Conservation (phyloP, 35 echinoderm and acorn worm species). For the Patiria miniata region DNA sequence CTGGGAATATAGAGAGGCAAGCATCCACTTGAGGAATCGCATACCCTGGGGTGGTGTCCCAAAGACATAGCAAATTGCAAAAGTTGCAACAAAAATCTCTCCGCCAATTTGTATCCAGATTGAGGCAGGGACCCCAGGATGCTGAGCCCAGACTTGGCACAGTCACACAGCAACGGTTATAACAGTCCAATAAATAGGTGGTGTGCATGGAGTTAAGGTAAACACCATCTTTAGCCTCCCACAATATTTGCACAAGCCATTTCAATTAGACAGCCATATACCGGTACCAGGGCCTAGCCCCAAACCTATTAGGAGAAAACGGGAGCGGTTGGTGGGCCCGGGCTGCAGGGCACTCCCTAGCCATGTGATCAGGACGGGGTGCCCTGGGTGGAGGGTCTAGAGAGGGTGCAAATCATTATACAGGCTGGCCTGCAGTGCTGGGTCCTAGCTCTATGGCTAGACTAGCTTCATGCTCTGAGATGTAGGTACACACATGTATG, state of each 20-base stretch:
- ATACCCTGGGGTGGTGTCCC: too few relatives aligned
- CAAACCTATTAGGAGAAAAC: neutral
- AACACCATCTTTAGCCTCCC: slow-evolving; percentile 16
- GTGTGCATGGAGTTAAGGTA: neutral
- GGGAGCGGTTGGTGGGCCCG: slow-evolving; percentile 14
- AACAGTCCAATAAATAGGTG: slow-evolving; percentile 6
- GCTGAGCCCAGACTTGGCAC: too few relatives aligned
- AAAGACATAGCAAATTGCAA: too few relatives aligned
- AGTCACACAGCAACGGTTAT: too few relatives aligned
- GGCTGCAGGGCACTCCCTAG: neutral
- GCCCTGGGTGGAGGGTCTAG: neutral
- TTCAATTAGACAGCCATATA: slow-evolving; percentile 15
- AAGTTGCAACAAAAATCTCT: too few relatives aligned
- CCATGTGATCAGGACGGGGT: neutral
- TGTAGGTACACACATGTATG: neutral
- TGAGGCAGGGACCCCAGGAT: too few relatives aligned
- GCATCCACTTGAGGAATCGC: too few relatives aligned
- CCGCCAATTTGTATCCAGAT: too few relatives aligned
- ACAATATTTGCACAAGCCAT: slow-evolving; percentile 31
- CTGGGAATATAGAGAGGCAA: too few relatives aligned
- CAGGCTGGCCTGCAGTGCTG: neutral
- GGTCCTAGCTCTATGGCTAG: neutral
- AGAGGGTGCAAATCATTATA: neutral
- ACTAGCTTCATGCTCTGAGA: neutral
- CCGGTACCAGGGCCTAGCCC: neutral